Base-by-base conservation (phyloP, 1,140 invertebrate species). In the Leptonema lineaticorne region DNA sequence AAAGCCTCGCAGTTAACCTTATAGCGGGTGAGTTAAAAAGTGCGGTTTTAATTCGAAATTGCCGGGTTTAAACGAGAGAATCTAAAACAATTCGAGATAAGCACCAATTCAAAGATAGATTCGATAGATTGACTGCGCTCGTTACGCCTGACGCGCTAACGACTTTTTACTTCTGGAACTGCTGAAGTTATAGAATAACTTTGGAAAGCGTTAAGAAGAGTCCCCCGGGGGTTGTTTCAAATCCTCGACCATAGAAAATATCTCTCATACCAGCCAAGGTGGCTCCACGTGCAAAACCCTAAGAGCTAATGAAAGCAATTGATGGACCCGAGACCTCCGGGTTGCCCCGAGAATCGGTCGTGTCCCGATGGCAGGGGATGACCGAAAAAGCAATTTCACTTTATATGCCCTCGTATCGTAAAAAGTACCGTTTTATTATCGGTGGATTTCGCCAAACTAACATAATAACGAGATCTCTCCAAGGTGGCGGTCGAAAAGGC, bases 241-340 rank as follows among this genome's bases (percentile, higher is more conserved):
- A 67, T 37, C 46, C 65, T 41, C 28, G 9, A 2, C 16, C 65
- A 41, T 58, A 22, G 14, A 18, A 33, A 5, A 67, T 67, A 67
- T 58, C 30, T 33, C 11, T 59, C 56, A 66, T 58, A 29, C 20
- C 53, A 57, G 16, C 59, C 50, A 33, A 67, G 53, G 8, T 16
- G 5, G 30, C 29, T 57, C 24, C 53, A 29, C 18, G 56, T 53
- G 28, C 65, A 57, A 24, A 20, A 11, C 22, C 9, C 28, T 45
- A 45, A 24, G 41, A 67, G 27, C 59, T 67, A 67, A 67, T 67
- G 65, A 67, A 67, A 67, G 65, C 65, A 67, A 67, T 67, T 67
- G 65, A 67, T 41, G 65, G 24, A 33, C 62, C 56, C 4, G 6
- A 58, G 56, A 16, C 4, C 37, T 16, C 11, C 11, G 37, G 16